Base-by-base conservation (phyloP, 2,797 vertebrate genomes). In the Melanotaenia nigrans region DNA sequence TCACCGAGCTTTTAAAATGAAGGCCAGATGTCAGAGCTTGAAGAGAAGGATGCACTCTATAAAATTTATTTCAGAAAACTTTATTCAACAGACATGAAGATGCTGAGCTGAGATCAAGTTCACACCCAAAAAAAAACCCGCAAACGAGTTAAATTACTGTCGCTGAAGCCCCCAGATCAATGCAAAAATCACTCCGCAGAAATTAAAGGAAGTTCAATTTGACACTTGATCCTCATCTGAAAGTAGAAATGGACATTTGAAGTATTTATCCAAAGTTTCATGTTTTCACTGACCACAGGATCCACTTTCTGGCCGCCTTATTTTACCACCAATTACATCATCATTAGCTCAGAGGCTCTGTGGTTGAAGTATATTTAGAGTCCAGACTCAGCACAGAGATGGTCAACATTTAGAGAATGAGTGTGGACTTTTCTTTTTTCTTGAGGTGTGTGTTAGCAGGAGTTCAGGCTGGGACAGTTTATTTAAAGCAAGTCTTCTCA, bases 351-450 rank as follows among this genome's bases (percentile, higher is more conserved):
- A 62, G 53, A 53, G 53, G 30, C 51, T 54, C 69, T 61, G 80
- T 24, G 83, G 82, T 71, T 12, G 30, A 71, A 79, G 68, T 76
- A 85, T 80, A 73, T 84, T 87, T 73, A 73, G 72, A 81, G 59
- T 47, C 35, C 65, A 63, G 73, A 70, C 70, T 75, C 68, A 7
- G 30, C 69, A 55, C 24, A 18, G 71, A 68, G 62, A 35, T 20
- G 82, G 70, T 71, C 60, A 58, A 65, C 66, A 3, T 75, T 79
- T 20, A 75, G 49, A 71, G 30, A 71, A 61, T 1, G 8, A 61
- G 53, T n/a, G 51, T 32, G 66, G n/a, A 55, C 56, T 55, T 81
- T 51, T 2, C 1, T 36, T 10, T 24, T 35, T 18, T 38, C 55
- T 65, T 9, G 16, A 59, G 56, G 18, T 8, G 65, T 28, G 76